Percentiles rank a stretch among this genome's conserved stretches.
Conservation (phyloP, 2,797 vertebrate genomes). For the Poecilia picta region DNA sequence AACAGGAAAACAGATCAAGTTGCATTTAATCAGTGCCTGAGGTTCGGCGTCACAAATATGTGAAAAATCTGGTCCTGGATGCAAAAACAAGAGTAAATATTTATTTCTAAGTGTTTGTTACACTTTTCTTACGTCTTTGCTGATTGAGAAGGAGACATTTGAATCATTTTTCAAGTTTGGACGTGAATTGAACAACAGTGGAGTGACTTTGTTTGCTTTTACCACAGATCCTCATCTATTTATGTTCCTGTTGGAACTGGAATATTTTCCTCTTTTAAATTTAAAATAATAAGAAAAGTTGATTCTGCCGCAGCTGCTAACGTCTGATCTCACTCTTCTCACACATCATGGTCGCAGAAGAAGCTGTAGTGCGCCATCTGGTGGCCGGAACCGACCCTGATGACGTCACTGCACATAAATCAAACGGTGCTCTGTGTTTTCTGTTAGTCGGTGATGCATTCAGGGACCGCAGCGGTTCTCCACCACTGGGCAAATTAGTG, state of each 20-base stretch:
- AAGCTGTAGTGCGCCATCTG: constrained; percentile 53
- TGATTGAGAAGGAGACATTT: neutral
- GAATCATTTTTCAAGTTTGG: neutral
- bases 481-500: neutral
- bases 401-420: constrained; percentile 17
- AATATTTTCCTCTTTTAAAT: neutral
- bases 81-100: neutral
- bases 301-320: neutral
- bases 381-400: constrained; percentile 5
- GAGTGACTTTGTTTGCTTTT: neutral
- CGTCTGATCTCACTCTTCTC: constrained; percentile 34
- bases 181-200: neutral
- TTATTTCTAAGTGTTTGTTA: neutral
- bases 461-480: constrained; percentile 37
- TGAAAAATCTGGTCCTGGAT: neutral
- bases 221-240: neutral
- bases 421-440: constrained; percentile 44
- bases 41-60: neutral
- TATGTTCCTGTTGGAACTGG: neutral
- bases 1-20: neutral
- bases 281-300: neutral
- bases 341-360: neutral
- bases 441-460: constrained; percentile 15
- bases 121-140: neutral
- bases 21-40: neutral